A percentile compares a stretch with the other conserved stretches of the same genome.
These are phyloP conservation scores for Nymphalis urticae DNA, from an alignment of 2,888 invertebrate genomes.

Conservation along the genomic window DNA sequence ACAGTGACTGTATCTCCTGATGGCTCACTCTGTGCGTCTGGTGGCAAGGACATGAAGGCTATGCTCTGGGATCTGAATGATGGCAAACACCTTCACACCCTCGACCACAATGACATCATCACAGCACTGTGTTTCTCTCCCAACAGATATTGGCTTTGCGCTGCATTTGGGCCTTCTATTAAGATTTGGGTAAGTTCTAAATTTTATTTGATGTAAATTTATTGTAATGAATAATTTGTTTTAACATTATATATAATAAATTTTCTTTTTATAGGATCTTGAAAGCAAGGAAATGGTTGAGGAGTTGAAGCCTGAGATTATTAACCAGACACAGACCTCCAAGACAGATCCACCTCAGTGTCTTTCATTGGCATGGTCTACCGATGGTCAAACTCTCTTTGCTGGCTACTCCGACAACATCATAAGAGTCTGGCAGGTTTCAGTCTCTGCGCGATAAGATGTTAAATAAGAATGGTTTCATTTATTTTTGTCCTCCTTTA, in stretches of 20 bases:
- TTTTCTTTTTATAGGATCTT: conserved; percentile 86
- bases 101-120: conserved; percentile 99
- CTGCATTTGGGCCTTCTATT: conserved; percentile 98
- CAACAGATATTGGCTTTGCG: conserved; percentile 99
- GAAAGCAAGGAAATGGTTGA: conserved; percentile 99
- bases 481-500: conserved; percentile 74
- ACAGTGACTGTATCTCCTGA: conserved; percentile 99
- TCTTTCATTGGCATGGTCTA: conserved; percentile 98
- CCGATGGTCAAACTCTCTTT: conserved; percentile 99
- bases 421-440: conserved; percentile 99
- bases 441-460: conserved; percentile 88
- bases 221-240: background rate
- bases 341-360: conserved; percentile 98
- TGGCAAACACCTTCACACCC: conserved; percentile 98
- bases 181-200: conserved; percentile 93
- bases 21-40: conserved; percentile 99
- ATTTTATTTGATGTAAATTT: background rate
- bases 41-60: conserved; percentile 99
- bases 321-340: conserved; percentile 85
- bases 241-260: background rate
- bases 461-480: conserved; percentile 60
- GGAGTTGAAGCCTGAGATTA: conserved; percentile 97
- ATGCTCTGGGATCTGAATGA: conserved; percentile 99
- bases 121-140: conserved; percentile 99
- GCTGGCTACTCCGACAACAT: conserved; percentile 99